phyloP scores from a whole-genome alignment of 2,888 invertebrate species.

The Epinotia bilunana region DNA sequence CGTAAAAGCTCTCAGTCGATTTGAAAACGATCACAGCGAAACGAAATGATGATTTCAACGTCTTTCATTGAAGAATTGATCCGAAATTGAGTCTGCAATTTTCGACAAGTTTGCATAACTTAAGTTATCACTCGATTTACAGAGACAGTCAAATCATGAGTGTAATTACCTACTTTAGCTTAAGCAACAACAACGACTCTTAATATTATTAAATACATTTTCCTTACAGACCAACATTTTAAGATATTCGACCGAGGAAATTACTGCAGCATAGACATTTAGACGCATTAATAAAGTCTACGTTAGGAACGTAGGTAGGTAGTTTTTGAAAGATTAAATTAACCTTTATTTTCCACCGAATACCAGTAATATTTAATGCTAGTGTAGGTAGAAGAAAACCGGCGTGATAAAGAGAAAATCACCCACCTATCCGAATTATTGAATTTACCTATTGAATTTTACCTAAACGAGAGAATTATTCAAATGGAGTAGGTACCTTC shows the following conservation, averaged over 20 bases:
- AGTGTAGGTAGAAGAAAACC: not conserved
- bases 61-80: constrained; percentile 17
- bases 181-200: too few species aligned
- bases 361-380: not conserved
- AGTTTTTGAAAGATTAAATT: not conserved
- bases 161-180: too few species aligned
- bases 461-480: constrained; percentile 41
- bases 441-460: constrained; percentile 36
- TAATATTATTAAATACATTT: too few species aligned
- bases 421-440: constrained; percentile 24
- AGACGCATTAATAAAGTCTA: too few species aligned
- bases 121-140: not conserved
- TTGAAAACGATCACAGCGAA: constrained; percentile 18
- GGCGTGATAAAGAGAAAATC: constrained; percentile 11
- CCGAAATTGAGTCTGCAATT: not conserved
- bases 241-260: too few species aligned
- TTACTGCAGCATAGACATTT: too few species aligned
- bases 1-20: constrained; percentile 24
- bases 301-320: too few species aligned
- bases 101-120: constrained; percentile 2
- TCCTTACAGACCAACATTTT: too few species aligned
- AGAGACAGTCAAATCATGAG: too few species aligned
- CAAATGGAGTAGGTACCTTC: constrained; percentile 48
- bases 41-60: constrained; percentile 28
- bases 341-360: not conserved